phyloP scores from a whole-genome alignment of 2,888 invertebrate species.

The Criorhina ranunculi region DNA sequence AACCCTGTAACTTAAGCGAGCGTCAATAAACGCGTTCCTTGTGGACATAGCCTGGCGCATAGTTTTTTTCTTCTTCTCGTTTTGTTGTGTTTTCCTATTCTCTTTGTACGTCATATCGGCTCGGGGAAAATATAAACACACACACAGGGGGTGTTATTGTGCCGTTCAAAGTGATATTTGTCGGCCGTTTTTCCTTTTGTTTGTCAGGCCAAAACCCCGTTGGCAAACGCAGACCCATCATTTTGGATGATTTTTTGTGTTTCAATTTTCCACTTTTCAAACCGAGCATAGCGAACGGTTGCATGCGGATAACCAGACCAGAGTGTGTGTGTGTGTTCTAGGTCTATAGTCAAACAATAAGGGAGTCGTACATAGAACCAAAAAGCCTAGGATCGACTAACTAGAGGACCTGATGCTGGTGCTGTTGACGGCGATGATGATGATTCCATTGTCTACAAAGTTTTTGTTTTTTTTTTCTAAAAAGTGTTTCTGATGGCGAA shows the following conservation, averaged over 20 bases:
- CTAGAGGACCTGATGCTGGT: conserved; percentile 21
- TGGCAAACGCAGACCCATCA: conserved; percentile 36
- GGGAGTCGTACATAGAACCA: conserved; percentile 31
- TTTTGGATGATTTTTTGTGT: conserved; percentile 27
- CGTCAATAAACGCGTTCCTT: conserved; percentile 58
- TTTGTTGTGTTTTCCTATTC: conserved; percentile 9
- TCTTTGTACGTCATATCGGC: conserved; percentile 16
- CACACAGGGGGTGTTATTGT: conserved; percentile 66
- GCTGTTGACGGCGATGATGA: conserved; percentile 64
- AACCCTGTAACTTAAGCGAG: conserved; percentile 13
- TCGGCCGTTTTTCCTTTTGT: conserved; percentile 29
- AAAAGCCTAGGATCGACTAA: conserved; percentile 25
- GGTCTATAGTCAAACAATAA: conserved; percentile 68
- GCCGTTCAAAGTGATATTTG: conserved; percentile 59
- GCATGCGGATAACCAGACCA: background rate
- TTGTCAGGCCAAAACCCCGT: conserved; percentile 28
- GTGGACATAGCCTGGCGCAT: conserved; percentile 57
- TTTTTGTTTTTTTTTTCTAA: conserved; percentile 23
- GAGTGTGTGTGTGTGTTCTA: conserved; percentile 9
- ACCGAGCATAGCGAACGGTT: background rate
- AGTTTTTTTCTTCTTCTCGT: conserved; percentile 45
- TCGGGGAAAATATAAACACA: conserved; percentile 51
- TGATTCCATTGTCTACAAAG: conserved; percentile 50
- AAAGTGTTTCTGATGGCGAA: conserved; percentile 8
- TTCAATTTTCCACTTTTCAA: conserved; percentile 49